Base-by-base conservation (phyloP, 2,888 invertebrate genomes). In the Norana najaformis region DNA sequence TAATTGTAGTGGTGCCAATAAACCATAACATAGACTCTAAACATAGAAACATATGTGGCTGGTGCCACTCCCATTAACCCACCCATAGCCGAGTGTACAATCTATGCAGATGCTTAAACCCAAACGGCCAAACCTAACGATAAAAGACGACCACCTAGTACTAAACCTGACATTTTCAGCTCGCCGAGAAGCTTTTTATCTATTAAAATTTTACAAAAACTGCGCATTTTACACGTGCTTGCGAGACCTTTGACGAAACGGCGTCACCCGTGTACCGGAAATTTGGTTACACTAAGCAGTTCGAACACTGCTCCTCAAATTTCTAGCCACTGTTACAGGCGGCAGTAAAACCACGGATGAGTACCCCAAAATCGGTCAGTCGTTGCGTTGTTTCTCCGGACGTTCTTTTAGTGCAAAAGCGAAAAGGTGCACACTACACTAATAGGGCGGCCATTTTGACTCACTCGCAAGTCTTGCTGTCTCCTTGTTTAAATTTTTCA, bases 251-350 rank as follows among this genome's bases (percentile, higher is more conserved):
- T 69, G 69, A n/a, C 8, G 8, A 69, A 53, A 69, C 69, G 69
- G 69, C 69, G 69, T 69, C 69, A 69, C 69, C 69, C 69, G 69
- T 69, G 69, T 69, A 69, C 69, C 69, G 69, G 69, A 69, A 69
- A 69, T 69, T 69, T n/a, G 69, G 69, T 69, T 69, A 30, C 30
- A 69, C 11, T 69, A n/a, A 69, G n/a, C 69, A 69, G n/a, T 69
- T 69, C 69, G 69, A 69, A 30, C 69, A 69, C 69, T 3, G 69
- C 69, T 69, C 69, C 30, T 69, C 30, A 69, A 69, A 69, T 69
- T 69, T n/a, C 6, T n/a, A 69, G n/a, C 69, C 30, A 11, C n/a
- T 69, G 11, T 69, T n/a, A 13, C n/a, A 11, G 69, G 6, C 11
- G 69, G n/a, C 30, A 69, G n/a, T 69, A 69, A 69, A 69, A 69